Evolutionary conservation across 1,140 invertebrate species (phyloP).

Genomic region (Thereuonema tuberculata): DNA sequence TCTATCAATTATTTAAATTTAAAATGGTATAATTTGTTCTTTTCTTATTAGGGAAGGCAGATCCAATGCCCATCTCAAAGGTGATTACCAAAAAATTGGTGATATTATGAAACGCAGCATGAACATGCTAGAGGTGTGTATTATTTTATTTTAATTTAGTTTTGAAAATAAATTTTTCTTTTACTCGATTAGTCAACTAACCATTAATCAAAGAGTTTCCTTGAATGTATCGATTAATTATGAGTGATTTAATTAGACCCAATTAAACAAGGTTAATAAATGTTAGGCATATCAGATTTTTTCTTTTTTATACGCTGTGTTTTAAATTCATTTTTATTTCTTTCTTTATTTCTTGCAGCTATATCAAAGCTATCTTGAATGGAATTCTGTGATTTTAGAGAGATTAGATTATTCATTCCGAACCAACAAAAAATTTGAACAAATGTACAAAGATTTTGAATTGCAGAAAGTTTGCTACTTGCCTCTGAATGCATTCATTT

Average conservation of each 20-base stretch:
- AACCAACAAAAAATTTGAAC: slow-evolving; percentile 56
- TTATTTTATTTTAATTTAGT: neutral
- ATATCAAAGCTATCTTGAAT: slow-evolving; percentile 66
- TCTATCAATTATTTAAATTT: no score
- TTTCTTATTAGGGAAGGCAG: slow-evolving; percentile 37
- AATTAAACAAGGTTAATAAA: no score
- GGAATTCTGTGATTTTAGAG: slow-evolving; percentile 55
- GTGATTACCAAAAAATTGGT: slow-evolving; percentile 41
- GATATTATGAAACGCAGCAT: slow-evolving; percentile 51
- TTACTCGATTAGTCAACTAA: no score
- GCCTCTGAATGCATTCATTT: slow-evolving; percentile 67
- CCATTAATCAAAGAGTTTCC: no score
- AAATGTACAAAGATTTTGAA: slow-evolving; percentile 70
- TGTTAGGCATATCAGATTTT: neutral
- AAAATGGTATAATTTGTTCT: neutral
- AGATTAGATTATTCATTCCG: slow-evolving; percentile 57
- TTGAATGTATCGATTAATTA: no score
- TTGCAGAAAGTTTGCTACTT: slow-evolving; percentile 70
- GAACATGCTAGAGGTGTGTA: slow-evolving; percentile 40
- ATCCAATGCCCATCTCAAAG: slow-evolving; percentile 37
- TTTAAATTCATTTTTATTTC: slow-evolving; percentile 1
- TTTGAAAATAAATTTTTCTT: slow-evolving; percentile 3
- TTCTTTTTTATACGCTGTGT: neutral
- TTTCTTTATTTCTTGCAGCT: slow-evolving; percentile 39
- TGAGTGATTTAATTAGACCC: no score